Base-by-base conservation (phyloP, 1,140 invertebrate species). In the Dendroctonus ponderosae region DNA sequence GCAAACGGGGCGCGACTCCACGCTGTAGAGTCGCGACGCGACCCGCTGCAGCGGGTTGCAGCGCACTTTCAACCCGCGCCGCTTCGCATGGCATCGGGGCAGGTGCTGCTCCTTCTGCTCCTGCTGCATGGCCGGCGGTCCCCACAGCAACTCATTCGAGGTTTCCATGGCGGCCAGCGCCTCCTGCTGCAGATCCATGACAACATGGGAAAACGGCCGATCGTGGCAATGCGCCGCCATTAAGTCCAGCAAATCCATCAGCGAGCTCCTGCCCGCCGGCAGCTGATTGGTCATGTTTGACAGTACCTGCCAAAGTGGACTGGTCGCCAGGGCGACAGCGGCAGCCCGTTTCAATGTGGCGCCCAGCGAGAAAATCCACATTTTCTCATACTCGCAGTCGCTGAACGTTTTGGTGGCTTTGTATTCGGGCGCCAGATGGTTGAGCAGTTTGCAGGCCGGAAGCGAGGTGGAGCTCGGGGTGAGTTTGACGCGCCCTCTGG, bases 1-100 rank as follows among this genome's bases (percentile, higher is more conserved):
- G 43, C 79, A 77, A 38, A 37, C 15, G 56, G 58, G 26, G 26
- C 26, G 43, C 49, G 48, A 80, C 60, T 84, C 80, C 6, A 85
- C 82, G 73, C 85, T 82, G 69, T 89, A 89, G 7, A 90, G 77
- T 12, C 88, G 82, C 3, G 88, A 90, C 7, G 88, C 87, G 49
- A 87, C 87, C 72, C 88, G 81, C 75, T 89, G 87, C 14, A 89
- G 86, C 9, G 87, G 87, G 76, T 87, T 86, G 26, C 84, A 77
- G 73, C 82, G 68, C 53, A 72, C 67, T 62, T 69, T 74, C 7
- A 66, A 59, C 42, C 69, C 56, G 26, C 26, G 26, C 26, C 26
- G 26, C 26, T 26, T 56, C 60, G n/a, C n/a, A n/a, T n/a, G n/a
- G n/a, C n/a, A n/a, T n/a, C n/a, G n/a, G n/a, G n/a, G n/a, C n/a